Evolutionary conservation across 2,113 vertebrate genomes (phyloP).

Genomic region (Rhegmatorhina hoffmannsi): DNA sequence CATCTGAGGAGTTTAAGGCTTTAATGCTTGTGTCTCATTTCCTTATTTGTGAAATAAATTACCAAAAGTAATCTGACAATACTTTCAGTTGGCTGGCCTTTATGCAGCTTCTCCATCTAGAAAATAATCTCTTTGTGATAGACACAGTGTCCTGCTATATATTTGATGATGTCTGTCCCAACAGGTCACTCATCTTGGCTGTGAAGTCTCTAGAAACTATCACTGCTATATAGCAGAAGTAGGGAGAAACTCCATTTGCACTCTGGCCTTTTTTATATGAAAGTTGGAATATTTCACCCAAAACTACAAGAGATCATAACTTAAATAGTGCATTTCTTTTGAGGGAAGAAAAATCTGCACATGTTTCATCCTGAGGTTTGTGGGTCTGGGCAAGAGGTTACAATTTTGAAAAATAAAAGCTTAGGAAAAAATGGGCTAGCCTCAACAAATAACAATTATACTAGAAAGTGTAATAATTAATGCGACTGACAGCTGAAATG

Average conservation of each 20-base stretch:
- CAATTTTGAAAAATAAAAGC: slow-evolving; percentile 22
- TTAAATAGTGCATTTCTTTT: neutral
- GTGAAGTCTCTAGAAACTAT: neutral
- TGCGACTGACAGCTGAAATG: slow-evolving; percentile 18
- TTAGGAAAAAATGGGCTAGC: neutral
- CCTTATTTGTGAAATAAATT: slow-evolving; percentile 12
- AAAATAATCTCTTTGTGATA: neutral
- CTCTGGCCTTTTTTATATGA: neutral
- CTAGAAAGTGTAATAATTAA: slow-evolving; percentile 44
- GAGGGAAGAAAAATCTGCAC: neutral
- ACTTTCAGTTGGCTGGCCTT: neutral
- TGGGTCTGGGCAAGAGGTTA: neutral
- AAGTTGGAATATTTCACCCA: slow-evolving; percentile 1
- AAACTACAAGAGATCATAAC: slow-evolving; percentile 1
- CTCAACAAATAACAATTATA: slow-evolving; percentile 38
- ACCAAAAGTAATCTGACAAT: no score
- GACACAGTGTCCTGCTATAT: neutral
- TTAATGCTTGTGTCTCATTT: neutral
- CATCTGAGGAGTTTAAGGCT: neutral
- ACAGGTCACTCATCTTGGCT: neutral
- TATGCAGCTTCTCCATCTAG: neutral
- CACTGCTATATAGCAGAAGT: neutral
- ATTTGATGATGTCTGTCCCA: neutral
- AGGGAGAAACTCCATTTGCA: neutral
- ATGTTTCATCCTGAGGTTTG: slow-evolving; percentile 18